Evolutionary conservation across 30 jellyfish, hydroid and myxozoan species (phyloP).

Genomic region (Aurelia aurita): DNA sequence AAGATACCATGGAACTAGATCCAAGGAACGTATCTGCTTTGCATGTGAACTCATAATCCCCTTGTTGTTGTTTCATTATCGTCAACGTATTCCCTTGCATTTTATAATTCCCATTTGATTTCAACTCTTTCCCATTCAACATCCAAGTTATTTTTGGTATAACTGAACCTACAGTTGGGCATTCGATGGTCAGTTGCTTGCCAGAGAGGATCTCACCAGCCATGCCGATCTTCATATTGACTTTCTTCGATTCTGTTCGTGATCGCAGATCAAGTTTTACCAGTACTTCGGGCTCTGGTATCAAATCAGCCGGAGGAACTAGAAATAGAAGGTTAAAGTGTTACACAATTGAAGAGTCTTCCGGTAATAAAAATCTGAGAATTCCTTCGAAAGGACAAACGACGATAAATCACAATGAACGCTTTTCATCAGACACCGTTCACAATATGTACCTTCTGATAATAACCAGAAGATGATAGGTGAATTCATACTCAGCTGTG

Average conservation of each 20-base stretch:
- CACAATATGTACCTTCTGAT: too few relatives aligned
- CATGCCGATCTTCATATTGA: constrained; percentile 47
- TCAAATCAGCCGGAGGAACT: constrained; percentile 55
- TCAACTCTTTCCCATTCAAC: constrained; percentile 18
- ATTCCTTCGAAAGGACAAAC: too few relatives aligned
- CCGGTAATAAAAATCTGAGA: too few relatives aligned
- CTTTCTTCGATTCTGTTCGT: constrained; percentile 31
- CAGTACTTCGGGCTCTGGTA: constrained; percentile 34
- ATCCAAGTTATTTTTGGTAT: constrained; percentile 75
- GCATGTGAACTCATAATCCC: constrained; percentile 52
- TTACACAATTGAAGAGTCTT: too few relatives aligned
- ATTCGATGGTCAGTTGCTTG: constrained; percentile 47
- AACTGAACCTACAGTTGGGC: constrained; percentile 85
- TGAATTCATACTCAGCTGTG: too few relatives aligned
- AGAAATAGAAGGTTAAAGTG: not conserved
- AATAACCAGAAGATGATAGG: too few relatives aligned
- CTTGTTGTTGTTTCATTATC: constrained; percentile 26
- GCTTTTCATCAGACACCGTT: too few relatives aligned
- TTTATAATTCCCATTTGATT: constrained; percentile 16
- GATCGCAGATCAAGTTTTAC: constrained; percentile 48
- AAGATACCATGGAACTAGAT: constrained; percentile 25
- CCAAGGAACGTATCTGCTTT: constrained; percentile 76
- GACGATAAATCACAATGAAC: too few relatives aligned
- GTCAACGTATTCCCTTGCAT: constrained; percentile 30
- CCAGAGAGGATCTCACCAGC: constrained; percentile 52